phyloP scores from a whole-genome alignment of 2,113 vertebrate genomes.

The Dendrocopos noguchii region DNA sequence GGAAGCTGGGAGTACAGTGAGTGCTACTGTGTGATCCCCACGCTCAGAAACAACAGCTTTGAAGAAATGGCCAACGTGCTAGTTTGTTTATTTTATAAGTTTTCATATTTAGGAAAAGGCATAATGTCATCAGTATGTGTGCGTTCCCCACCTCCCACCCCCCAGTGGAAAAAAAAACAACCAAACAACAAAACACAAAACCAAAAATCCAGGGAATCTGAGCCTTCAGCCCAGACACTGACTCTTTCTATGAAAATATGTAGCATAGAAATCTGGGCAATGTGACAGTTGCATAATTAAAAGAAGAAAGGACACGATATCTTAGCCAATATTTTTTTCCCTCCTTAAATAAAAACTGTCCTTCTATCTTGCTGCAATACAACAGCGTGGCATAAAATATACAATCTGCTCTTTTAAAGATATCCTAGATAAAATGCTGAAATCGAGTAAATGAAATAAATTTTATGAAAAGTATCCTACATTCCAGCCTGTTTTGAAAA shows the following conservation, averaged over 20 bases:
- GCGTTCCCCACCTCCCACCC: neutral
- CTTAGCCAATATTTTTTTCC: neutral
- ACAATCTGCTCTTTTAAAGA: neutral
- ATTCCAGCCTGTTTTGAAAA: neutral
- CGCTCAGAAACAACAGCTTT: neutral
- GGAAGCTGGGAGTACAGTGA: neutral
- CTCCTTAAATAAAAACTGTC: neutral
- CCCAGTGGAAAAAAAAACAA: neutral
- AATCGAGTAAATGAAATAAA: neutral
- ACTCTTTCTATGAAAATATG: constrained; percentile 26
- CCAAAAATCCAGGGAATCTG: neutral
- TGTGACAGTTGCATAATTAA: constrained; percentile 20
- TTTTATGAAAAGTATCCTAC: constrained; percentile 15
- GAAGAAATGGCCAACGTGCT: neutral
- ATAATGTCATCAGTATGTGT: neutral
- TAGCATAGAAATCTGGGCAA: neutral
- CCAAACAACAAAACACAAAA: too few relatives aligned
- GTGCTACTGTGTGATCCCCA: neutral
- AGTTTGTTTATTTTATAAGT: constrained; percentile 1
- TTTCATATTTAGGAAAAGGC: neutral
- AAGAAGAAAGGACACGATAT: neutral
- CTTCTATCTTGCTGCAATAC: neutral
- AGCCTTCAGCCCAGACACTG: neutral
- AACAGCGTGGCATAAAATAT: neutral
- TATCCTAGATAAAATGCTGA: neutral